Percentiles rank a stretch among this genome's conserved stretches.
phyloP scores from a whole-genome alignment of 2,113 vertebrate species.

The Paraplagusia blochii region DNA sequence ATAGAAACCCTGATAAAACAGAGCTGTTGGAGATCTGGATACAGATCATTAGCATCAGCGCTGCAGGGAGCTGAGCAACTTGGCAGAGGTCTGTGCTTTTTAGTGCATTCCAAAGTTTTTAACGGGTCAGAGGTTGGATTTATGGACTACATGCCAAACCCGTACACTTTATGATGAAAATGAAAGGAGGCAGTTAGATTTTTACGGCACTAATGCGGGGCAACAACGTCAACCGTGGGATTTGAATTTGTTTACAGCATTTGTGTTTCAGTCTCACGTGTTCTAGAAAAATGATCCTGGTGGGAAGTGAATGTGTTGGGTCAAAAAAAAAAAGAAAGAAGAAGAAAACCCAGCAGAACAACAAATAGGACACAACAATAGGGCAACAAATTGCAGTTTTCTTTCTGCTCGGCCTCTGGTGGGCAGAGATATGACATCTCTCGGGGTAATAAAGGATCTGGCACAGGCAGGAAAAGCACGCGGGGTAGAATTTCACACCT shows the following conservation, averaged over 20 bases:
- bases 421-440: conserved; percentile 61
- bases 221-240: conserved; percentile 46
- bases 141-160: conserved; percentile 23
- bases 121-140: conserved; percentile 2
- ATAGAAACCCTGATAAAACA: no score
- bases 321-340: conserved; percentile 2
- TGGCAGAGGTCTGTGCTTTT: no score
- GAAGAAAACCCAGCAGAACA: no score
- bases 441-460: conserved; percentile 67
- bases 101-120: no score
- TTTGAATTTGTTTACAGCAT: conserved; percentile 20
- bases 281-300: no score
- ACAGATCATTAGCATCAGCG: no score
- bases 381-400: conserved; percentile 52
- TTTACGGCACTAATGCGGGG: conserved; percentile 23
- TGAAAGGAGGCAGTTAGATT: conserved; percentile 8
- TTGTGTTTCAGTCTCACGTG: no score
- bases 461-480: conserved; percentile 56
- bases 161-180: conserved; percentile 24
- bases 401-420: conserved; percentile 51
- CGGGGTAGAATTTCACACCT: conserved; percentile 76
- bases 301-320: background rate
- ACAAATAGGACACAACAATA: conserved; percentile 3
- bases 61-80: no score
- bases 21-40: no score